Evolutionary conservation across 2,113 vertebrate species (phyloP).

Genomic region (Anoura caudifer): DNA sequence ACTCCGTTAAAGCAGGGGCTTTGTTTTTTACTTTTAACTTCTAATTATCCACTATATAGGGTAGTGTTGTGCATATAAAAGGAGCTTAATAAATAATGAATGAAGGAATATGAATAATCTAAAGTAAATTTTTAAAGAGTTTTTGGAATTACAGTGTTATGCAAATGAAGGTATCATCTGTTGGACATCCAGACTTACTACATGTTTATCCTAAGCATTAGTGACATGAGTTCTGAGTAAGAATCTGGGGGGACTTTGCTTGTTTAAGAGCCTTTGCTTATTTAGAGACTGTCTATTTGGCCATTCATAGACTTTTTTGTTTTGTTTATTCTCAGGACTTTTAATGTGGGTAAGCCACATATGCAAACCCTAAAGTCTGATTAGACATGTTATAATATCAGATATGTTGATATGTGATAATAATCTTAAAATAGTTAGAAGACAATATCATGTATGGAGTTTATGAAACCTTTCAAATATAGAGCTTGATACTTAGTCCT

Average conservation of each 20-base stretch:
- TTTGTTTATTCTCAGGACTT: conserved; percentile 39
- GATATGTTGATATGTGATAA: background rate
- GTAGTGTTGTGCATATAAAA: background rate
- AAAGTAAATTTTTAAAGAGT: background rate
- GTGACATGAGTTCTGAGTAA: background rate
- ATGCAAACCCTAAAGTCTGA: background rate
- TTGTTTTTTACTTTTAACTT: background rate
- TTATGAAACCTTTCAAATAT: background rate
- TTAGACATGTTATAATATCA: background rate
- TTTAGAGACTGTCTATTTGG: background rate
- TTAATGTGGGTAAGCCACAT: conserved; percentile 3
- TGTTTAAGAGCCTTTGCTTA: background rate
- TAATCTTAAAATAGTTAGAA: background rate
- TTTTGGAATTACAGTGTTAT: background rate
- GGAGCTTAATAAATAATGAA: background rate
- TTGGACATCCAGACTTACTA: background rate
- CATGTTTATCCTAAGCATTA: background rate
- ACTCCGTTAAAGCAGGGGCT: background rate
- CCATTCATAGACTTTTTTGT: background rate
- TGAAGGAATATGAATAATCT: background rate
- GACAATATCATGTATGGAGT: background rate
- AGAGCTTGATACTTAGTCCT: background rate
- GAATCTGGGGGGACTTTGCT: background rate
- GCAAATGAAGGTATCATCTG: background rate
- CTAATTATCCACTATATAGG: background rate